Evolutionary conservation across 1,140 invertebrate genomes (phyloP), one percentile per base, ranked within the genome.

Genomic region (Papilio glaucus): DNA sequence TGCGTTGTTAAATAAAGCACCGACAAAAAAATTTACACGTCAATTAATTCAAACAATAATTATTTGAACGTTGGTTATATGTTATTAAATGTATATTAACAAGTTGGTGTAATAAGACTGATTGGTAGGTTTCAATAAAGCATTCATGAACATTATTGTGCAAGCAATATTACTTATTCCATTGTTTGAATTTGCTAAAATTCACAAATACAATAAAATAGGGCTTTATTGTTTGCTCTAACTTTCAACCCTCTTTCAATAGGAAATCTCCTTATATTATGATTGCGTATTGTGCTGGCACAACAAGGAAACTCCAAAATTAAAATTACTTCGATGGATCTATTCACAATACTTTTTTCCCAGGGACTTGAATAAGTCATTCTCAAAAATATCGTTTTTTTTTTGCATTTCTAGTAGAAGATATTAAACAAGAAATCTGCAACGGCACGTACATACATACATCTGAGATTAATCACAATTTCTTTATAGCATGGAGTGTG

Each of bases 231-330:
- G 61, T 62, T 62, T 62, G n/a, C 61, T 21, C 33, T 33, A 38
- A 62, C 60, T 62, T 38, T 62, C 13, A 15, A 18, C 45, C 24
- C 29, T 38, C 61, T 62, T 38, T 62, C 61, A 38, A 62, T 38
- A 18, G 29, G 60, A 37, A 37, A 18, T 62, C 24, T 29, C 61
- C 61, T 62, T 62, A 62, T 13, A 38, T 37, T 62, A 38, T 38
- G 61, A 62, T 38, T 62, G 33, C 29, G 61, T 62, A 62, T 62
- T 62, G 60, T 61, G 7, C 60, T 61, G 33, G 26, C n/a, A 37
- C 61, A 62, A 49, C 41, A 13, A 13, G 33, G n/a, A 62, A 62
- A 62, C n/a, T 37, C 61, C 12, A 62, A 8, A 38, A 62, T 62
- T 38, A 62, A 62, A 38, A 62, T 62, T 38, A 62, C 38, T 62